Evolutionary conservation across 2,113 vertebrate species (phyloP).

Genomic region (Murina feae): DNA sequence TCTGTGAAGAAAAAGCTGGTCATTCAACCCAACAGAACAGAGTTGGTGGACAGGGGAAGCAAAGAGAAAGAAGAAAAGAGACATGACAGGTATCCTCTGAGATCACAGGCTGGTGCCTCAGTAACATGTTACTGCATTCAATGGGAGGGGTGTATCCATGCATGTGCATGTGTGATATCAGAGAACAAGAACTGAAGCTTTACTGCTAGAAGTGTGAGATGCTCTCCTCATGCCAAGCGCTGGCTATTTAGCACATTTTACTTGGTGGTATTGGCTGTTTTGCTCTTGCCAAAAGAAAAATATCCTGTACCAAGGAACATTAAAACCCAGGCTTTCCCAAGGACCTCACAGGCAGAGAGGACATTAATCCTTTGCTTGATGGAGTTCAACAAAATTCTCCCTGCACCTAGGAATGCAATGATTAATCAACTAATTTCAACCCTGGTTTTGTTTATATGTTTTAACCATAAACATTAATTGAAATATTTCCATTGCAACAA

Average conservation of each 20-base stretch:
- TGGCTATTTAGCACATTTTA: neutral
- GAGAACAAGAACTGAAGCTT: neutral
- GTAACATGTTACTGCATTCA: neutral
- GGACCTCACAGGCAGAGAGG: constrained; percentile 50
- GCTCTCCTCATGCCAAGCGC: neutral
- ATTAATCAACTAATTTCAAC: constrained; percentile 47
- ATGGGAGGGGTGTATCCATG: neutral
- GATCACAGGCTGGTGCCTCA: neutral
- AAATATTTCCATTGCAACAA: constrained; percentile 49
- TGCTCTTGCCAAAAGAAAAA: constrained; percentile 49
- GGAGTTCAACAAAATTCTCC: constrained; percentile 34
- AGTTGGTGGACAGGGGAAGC: neutral
- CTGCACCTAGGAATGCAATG: neutral
- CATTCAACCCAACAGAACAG: neutral
- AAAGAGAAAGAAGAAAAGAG: neutral
- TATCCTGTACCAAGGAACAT: neutral
- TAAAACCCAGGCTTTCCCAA: constrained; percentile 38
- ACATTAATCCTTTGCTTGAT: neutral
- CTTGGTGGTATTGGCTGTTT: neutral
- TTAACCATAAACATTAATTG: constrained; percentile 46
- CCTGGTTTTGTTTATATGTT: constrained; percentile 27
- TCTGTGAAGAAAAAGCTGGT: neutral
- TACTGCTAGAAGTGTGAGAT: neutral
- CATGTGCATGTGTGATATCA: neutral
- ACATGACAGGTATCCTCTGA: neutral